Base-by-base conservation (phyloP, 2,888 invertebrate species). In the Minunthozetes semirufus region DNA sequence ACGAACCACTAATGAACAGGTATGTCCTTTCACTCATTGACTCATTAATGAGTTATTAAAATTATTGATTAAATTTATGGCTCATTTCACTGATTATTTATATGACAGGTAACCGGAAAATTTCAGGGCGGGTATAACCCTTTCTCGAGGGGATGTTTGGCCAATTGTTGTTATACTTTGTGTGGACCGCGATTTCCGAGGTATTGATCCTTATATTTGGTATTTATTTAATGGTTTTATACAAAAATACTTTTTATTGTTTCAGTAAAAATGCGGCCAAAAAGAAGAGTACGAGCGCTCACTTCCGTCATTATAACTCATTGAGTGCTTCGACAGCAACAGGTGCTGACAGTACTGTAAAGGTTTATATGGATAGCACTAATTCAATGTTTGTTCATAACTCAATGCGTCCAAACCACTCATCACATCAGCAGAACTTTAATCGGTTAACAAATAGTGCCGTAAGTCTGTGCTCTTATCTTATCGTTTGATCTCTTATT, bases 41-140 rank as follows among this genome's bases (percentile, higher is more conserved):
- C n/a, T n/a, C n/a, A n/a, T n/a, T n/a, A n/a, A n/a, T n/a, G n/a
- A n/a, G n/a, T n/a, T n/a, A n/a, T n/a, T n/a, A n/a, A n/a, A n/a
- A n/a, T n/a, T n/a, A n/a, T n/a, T n/a, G n/a, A n/a, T n/a, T n/a
- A 77, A 73, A 25, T 38, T 71, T 46, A 8, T 17, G 13, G 25
- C 15, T 33, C 17, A 8, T 29, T 73, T 2, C 4, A 25, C 56
- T 59, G 27, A 22, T 53, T n/a, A 29, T 42, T 50, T 75, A 22
- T n/a, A 8, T 46, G 48, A 17, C 25, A 86, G 86, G 98, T 99
- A 77, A 99, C 99, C 19, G 97, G 97, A 76, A 98, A 98, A 86
- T 99, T 98, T 86, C 93, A 95, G 82, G 95, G 95, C 74, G 98
- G 96, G 53, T 95, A 93, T 84, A 99, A 99, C 87, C 99, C 99